These are phyloP conservation scores for Phymatocera aterrima DNA, from an alignment of 2,888 invertebrate genomes.

Conservation along the genomic window DNA sequence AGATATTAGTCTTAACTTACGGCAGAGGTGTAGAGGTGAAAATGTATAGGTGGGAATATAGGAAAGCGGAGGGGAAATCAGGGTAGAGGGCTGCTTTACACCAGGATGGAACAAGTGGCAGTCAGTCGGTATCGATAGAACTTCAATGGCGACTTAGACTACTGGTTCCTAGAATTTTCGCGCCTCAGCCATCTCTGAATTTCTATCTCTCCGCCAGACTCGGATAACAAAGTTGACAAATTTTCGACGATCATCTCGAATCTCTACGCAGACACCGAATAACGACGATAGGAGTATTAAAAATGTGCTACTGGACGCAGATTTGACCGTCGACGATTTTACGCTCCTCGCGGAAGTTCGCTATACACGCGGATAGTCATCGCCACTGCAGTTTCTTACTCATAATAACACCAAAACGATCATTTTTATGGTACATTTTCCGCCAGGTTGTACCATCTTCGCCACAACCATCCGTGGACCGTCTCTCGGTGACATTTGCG, in stretches of 20 bases:
- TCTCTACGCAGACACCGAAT: not conserved
- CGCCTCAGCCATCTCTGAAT: not conserved
- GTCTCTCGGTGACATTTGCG: constrained; percentile 85
- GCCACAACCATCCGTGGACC: constrained; percentile 83
- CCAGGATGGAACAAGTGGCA: constrained; percentile 54
- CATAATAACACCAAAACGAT: no score
- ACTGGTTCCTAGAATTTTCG: constrained; percentile 8
- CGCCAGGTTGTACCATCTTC: constrained; percentile 78
- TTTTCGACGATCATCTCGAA: not conserved
- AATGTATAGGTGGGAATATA: constrained; percentile 57
- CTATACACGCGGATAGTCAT: no score
- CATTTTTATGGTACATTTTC: not conserved
- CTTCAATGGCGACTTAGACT: constrained; percentile 37
- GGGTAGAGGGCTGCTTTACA: constrained; percentile 48
- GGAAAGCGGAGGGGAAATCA: constrained; percentile 52
- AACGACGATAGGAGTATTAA: not conserved
- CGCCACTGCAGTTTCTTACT: no score
- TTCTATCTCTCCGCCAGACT: not conserved
- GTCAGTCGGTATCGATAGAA: constrained; percentile 52
- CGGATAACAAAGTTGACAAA: not conserved
- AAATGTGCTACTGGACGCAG: not conserved
- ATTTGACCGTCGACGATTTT: no score
- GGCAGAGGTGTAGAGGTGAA: constrained; percentile 50
- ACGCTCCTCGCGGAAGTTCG: no score
- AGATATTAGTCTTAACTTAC: constrained; percentile 55